Percentiles rank a stretch among this genome's conserved stretches.
Evolutionary conservation across 2,888 invertebrate genomes (phyloP).

Genomic region (Andrena hattorfiana): DNA sequence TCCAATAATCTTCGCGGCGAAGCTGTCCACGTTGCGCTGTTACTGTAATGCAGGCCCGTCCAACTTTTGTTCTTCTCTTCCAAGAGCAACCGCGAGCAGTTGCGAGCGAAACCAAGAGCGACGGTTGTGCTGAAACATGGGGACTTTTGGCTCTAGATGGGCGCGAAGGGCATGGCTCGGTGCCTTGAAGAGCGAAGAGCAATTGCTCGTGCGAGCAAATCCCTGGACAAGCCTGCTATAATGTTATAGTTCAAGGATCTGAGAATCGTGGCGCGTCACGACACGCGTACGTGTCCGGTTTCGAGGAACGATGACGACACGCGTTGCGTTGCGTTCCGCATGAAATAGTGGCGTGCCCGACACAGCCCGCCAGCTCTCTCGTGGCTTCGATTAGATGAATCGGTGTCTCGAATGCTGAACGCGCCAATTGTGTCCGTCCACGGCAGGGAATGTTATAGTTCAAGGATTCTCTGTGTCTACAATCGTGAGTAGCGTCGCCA

Average conservation of each 20-base stretch:
- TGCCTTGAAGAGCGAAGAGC: too few species aligned
- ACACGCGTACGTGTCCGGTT: conserved; percentile 9
- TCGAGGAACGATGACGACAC: conserved; percentile 8
- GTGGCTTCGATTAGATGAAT: conserved; percentile 36
- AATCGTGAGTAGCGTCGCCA: conserved; percentile 6
- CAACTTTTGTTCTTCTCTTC: too few species aligned
- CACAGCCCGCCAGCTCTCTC: neutral
- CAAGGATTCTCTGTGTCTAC: conserved; percentile 56
- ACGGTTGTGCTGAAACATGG: too few species aligned
- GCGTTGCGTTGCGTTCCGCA: conserved; percentile 7
- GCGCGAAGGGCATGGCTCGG: too few species aligned
- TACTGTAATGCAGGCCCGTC: neutral
- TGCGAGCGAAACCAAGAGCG: too few species aligned
- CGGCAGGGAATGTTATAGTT: conserved; percentile 60
- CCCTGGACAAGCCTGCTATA: neutral
- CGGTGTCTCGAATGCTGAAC: conserved; percentile 29
- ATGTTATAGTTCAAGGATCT: conserved; percentile 66
- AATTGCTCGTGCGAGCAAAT: too few species aligned
- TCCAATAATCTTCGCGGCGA: conserved; percentile 29
- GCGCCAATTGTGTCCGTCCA: conserved; percentile 3
- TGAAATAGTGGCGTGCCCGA: neutral
- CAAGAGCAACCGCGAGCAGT: too few species aligned
- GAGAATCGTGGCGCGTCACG: conserved; percentile 15
- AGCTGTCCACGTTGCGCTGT: conserved; percentile 26
- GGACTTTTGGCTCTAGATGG: too few species aligned